Conservation (phyloP, 1,140 invertebrate species). For the Chlorops oryzae region DNA sequence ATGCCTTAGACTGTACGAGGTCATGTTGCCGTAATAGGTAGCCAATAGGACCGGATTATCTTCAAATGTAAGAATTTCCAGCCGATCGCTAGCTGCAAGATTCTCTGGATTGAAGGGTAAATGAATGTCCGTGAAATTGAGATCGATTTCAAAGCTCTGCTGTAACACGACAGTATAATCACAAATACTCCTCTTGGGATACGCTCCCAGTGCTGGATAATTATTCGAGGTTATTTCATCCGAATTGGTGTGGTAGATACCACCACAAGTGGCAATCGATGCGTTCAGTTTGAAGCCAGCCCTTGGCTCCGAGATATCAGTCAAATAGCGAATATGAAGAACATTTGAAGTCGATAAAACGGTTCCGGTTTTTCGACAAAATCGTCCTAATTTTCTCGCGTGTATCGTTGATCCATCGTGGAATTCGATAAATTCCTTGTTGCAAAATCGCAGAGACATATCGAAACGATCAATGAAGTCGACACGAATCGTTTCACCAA, state of each 20-base stretch:
- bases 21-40: slow-evolving; percentile 31
- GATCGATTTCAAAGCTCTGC: slow-evolving; percentile 48
- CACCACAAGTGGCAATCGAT: slow-evolving; percentile 59
- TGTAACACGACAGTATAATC: slow-evolving; percentile 55
- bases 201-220: slow-evolving; percentile 51
- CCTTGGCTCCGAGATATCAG: slow-evolving; percentile 59
- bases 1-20: slow-evolving; percentile 23
- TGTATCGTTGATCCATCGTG: slow-evolving; percentile 67
- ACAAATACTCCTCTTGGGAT: slow-evolving; percentile 53
- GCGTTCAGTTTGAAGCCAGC: slow-evolving; percentile 73
- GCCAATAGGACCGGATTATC: slow-evolving; percentile 4
- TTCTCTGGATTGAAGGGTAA: slow-evolving; percentile 35
- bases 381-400: slow-evolving; percentile 57
- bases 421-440: slow-evolving; percentile 65
- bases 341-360: slow-evolving; percentile 52
- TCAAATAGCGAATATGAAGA: slow-evolving; percentile 68
- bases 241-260: slow-evolving; percentile 44
- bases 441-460: slow-evolving; percentile 54
- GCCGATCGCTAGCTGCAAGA: slow-evolving; percentile 18
- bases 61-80: slow-evolving; percentile 26
- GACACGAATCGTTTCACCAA: slow-evolving; percentile 62
- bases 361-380: slow-evolving; percentile 58
- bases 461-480: slow-evolving; percentile 71
- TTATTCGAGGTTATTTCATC: slow-evolving; percentile 53
- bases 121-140: slow-evolving; percentile 53